Conservation (phyloP, 2,797 vertebrate genomes). For the Holocentrus rufus region DNA sequence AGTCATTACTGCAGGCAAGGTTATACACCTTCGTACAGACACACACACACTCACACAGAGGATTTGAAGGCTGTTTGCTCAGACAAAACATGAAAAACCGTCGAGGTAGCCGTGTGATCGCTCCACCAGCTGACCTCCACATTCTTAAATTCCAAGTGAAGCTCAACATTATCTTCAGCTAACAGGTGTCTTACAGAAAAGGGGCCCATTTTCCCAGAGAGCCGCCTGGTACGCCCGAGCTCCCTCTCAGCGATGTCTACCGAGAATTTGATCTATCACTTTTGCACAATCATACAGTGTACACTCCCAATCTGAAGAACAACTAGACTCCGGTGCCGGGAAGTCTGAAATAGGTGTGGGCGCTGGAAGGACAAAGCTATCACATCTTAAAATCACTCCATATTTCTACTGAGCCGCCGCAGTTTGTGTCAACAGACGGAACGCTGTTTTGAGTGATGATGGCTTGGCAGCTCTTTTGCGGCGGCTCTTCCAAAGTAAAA, state of each 20-base stretch:
- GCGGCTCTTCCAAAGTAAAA: background rate
- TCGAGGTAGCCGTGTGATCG: slow-evolving; percentile 8
- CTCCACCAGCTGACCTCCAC: slow-evolving; percentile 19
- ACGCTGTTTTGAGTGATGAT: background rate
- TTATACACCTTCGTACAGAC: slow-evolving; percentile 18
- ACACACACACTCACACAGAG: slow-evolving; percentile 8
- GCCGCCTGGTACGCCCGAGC: background rate
- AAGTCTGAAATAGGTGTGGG: background rate
- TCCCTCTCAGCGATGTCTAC: background rate
- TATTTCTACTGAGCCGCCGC: background rate
- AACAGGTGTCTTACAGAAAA: background rate
- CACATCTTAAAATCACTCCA: background rate
- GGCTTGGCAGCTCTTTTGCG: background rate
- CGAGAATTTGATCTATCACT: background rate
- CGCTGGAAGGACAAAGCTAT: background rate
- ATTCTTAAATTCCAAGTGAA: slow-evolving; percentile 18
- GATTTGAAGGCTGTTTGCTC: slow-evolving; percentile 31
- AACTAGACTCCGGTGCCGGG: background rate
- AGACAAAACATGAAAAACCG: slow-evolving; percentile 40
- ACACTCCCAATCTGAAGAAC: background rate
- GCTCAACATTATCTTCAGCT: background rate
- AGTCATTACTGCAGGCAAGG: slow-evolving; percentile 47
- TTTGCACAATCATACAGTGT: too few species aligned
- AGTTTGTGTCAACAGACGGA: background rate
- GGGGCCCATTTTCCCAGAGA: background rate